Conservation (phyloP, 2,888 invertebrate species). For the Drosophila rellima region DNA sequence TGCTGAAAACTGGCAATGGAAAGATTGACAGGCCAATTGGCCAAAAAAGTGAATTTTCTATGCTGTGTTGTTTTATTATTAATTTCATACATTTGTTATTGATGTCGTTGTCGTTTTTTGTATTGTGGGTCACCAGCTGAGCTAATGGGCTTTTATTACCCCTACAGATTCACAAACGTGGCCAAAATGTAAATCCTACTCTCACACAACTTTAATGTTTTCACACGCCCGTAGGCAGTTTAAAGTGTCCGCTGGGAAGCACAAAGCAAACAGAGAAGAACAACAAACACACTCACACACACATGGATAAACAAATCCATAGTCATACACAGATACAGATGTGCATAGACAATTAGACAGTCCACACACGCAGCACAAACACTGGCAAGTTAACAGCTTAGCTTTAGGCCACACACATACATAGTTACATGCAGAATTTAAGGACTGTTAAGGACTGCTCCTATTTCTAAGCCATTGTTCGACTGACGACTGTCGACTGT, state of each 20-base stretch:
- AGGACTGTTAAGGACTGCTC: conserved; percentile 33
- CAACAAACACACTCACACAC: conserved; percentile 2
- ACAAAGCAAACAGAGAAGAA: conserved; percentile 49
- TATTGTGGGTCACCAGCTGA: conserved; percentile 45
- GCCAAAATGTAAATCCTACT: conserved; percentile 67
- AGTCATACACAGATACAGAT: conserved; percentile 1
- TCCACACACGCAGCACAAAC: conserved; percentile 34
- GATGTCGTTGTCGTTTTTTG: conserved; percentile 26
- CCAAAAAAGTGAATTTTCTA: conserved; percentile 69
- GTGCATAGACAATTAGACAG: conserved; percentile 65
- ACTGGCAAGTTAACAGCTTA: conserved; percentile 55
- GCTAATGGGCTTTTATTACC: conserved; percentile 66
- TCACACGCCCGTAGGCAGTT: conserved; percentile 53
- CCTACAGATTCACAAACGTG: conserved; percentile 23
- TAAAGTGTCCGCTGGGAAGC: conserved; percentile 73
- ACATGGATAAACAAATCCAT: conserved; percentile 22
- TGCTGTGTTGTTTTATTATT: conserved; percentile 77
- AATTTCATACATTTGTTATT: conserved; percentile 60
- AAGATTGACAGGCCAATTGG: conserved; percentile 42
- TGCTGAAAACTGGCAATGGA: conserved; percentile 15
- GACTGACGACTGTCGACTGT: conserved; percentile 33
- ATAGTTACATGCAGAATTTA: conserved; percentile 13
- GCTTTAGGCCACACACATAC: conserved; percentile 38
- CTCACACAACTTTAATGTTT: conserved; percentile 67
- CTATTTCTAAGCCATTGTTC: conserved; percentile 58